phyloP scores from a whole-genome alignment of 2,113 vertebrate genomes.

The Papio anubis region DNA sequence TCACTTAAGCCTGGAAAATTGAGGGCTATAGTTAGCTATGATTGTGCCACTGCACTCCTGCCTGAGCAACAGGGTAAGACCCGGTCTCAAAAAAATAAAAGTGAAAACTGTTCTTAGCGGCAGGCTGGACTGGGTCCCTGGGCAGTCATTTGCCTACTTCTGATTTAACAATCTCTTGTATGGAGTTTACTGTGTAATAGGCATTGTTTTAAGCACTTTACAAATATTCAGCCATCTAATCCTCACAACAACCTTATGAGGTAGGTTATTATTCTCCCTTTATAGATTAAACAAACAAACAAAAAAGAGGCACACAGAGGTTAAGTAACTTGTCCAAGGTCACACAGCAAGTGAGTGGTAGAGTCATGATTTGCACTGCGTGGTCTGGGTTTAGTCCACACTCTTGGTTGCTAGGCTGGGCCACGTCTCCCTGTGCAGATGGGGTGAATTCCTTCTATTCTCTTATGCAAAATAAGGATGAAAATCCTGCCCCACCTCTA shows the following conservation, averaged over 20 bases:
- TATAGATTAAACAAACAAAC: not conserved
- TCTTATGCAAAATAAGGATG: not conserved
- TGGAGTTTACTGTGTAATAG: not conserved
- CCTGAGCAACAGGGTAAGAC: not conserved
- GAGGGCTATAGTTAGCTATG: not conserved
- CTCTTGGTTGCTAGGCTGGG: not conserved
- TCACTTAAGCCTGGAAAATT: not conserved
- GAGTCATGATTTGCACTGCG: not conserved
- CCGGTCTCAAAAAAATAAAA: not conserved
- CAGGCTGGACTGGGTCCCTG: fast-evolving
- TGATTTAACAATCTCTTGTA: not conserved
- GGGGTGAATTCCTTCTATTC: not conserved
- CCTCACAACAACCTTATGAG: not conserved
- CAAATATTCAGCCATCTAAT: not conserved
- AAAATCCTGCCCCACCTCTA: not conserved
- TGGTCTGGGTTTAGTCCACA: not conserved
- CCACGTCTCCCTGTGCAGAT: not conserved
- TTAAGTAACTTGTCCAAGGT: not conserved
- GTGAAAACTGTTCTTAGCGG: not conserved
- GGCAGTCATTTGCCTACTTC: not conserved
- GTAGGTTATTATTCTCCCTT: not conserved
- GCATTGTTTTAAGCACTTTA: not conserved
- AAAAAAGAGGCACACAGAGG: not conserved
- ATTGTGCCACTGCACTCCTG: not conserved
- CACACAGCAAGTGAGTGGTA: not conserved